Evolutionary conservation across 2,797 vertebrate genomes (phyloP), one percentile per base, ranked within the genome.

Genomic region (Myotis myotis): DNA sequence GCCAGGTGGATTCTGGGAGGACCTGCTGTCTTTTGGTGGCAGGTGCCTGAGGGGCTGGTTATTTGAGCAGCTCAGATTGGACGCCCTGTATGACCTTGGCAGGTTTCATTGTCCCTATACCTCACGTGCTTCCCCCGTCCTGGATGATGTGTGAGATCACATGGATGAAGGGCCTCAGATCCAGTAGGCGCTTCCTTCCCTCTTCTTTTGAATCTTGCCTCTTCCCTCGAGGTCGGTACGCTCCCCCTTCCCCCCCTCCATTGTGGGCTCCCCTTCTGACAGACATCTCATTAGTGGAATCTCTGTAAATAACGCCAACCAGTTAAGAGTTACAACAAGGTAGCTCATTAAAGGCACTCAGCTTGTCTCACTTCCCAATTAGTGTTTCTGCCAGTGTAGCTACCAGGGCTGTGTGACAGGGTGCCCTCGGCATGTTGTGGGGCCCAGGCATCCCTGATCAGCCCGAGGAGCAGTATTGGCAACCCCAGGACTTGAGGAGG

Each of bases 231-330:
- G 13, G 66, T 60, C 28, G 62, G 30, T 33, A 8, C 0, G 51
- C 41, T n/a, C 47, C 51, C 51, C 83, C 60, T 60, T 10, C 47
- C 81, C 55, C 44, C 15, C 15, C 82, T 82, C 76, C 36, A 22
- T 1, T 3, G 0, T 6, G 30, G 83, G 79, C 72, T 70, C 71
- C 97, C 92, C 95, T 92, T 97, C 98, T 98, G 98, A 98, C 98
- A 98, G 98, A 98, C 98, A 98, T 98, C 98, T 98, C 98, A 98
- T 99, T 98, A 99, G 98, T 94, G 96, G 98, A 98, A 98, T 98
- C 98, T 98, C 98, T 99, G 98, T 99, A 99, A 98, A 98, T 99
- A 98, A 98, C 98, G 97, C 98, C 98, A 97, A 98, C 33, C 97
- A 98, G 98, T 98, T 98, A 98, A 98, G 98, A 98, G 98, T 98